phyloP scores from a whole-genome alignment of 2,113 vertebrate genomes.

The Xerus inauris region DNA sequence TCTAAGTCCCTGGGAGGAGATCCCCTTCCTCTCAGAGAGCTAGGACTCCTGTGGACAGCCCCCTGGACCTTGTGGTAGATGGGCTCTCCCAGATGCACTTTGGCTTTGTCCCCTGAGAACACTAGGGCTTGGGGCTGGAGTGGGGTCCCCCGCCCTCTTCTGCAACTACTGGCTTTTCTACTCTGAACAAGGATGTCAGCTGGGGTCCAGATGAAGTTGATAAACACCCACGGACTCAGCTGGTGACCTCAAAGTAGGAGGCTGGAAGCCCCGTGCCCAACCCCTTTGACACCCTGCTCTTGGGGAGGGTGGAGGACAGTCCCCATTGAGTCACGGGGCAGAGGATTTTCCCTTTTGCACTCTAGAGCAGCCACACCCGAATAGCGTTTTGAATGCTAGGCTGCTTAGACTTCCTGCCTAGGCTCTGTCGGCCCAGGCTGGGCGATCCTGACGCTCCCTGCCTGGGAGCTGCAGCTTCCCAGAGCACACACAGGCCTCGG shows the following conservation, averaged over 20 bases:
- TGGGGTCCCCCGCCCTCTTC: neutral
- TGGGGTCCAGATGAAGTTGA: neutral
- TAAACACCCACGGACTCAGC: neutral
- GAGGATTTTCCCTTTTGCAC: too few relatives aligned
- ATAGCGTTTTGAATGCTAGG: too few relatives aligned
- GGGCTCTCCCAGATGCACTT: neutral
- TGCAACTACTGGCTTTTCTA: neutral
- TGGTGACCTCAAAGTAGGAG: neutral
- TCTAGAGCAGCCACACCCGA: neutral
- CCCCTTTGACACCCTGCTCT: neutral
- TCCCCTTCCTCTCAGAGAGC: too few relatives aligned
- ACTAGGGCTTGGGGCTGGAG: neutral
- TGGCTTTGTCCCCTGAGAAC: neutral
- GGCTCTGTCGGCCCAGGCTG: neutral
- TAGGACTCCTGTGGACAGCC: too few relatives aligned
- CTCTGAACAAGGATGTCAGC: neutral
- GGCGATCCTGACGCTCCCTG: neutral
- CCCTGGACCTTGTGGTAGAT: neutral
- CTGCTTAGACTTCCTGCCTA: too few relatives aligned
- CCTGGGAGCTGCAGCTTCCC: neutral
- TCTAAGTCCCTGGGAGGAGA: too few relatives aligned
- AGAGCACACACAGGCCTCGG: neutral
- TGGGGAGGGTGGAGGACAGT: neutral
- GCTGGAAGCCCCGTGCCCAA: neutral
- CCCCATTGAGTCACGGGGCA: neutral